These are phyloP conservation scores for Centropus bengalensis DNA, from an alignment of 2,113 vertebrate species.

Conservation along the genomic window DNA sequence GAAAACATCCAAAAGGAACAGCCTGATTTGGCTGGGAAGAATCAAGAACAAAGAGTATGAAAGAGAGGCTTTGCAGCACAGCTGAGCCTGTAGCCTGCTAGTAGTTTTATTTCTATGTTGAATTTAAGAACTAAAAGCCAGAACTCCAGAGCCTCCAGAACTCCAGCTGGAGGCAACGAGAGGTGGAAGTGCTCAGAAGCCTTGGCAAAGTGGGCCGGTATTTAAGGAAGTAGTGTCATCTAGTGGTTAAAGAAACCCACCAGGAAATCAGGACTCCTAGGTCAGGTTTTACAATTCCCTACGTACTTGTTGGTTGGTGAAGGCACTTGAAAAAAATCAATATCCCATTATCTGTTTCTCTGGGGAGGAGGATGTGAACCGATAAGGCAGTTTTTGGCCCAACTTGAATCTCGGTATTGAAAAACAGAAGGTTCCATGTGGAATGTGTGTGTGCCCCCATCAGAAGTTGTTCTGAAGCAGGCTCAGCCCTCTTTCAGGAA, in stretches of 20 bases:
- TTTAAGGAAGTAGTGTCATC: slow-evolving; percentile 9
- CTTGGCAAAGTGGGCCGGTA: not conserved
- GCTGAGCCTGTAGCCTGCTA: not conserved
- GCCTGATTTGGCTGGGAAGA: not conserved
- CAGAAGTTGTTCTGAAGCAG: not conserved
- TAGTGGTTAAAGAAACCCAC: not conserved
- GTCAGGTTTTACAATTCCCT: not conserved
- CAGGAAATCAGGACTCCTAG: not conserved
- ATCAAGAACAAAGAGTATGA: not conserved
- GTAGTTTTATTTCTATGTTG: not conserved
- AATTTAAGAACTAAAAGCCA: not conserved
- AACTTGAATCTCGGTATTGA: not conserved
- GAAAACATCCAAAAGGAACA: not conserved
- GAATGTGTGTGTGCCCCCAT: not conserved
- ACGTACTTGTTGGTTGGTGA: not conserved
- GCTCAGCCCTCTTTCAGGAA: not conserved
- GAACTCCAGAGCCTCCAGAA: not conserved
- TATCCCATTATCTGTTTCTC: not conserved
- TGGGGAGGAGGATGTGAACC: not conserved
- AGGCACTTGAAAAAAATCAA: not conserved
- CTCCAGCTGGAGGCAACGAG: not conserved
- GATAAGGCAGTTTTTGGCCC: not conserved
- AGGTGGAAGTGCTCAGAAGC: not conserved
- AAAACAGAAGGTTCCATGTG: not conserved
- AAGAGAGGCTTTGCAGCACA: rapidly evolving